Percentiles rank a stretch among this genome's conserved stretches.
phyloP scores from a whole-genome alignment of 2,888 invertebrate species.

The Aplocera efformata region DNA sequence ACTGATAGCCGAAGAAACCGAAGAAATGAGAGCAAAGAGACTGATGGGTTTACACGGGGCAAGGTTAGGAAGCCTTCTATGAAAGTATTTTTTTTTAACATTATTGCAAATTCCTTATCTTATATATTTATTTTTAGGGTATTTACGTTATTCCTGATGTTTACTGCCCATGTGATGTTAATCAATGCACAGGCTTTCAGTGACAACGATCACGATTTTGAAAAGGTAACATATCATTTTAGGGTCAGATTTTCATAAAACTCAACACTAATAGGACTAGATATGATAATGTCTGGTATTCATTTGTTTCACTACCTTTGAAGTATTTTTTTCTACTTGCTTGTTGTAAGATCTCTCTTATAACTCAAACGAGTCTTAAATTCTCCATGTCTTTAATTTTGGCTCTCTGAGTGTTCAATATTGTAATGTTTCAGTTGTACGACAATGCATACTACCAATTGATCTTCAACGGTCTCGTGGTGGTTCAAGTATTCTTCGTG shows the following conservation, averaged over 20 bases:
- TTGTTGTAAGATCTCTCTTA: too few relatives aligned
- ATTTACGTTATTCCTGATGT: constrained; percentile 22
- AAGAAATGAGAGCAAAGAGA: constrained; percentile 27
- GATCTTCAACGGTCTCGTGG: constrained; percentile 36
- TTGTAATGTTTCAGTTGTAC: constrained; percentile 27
- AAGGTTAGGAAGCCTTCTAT: too few relatives aligned
- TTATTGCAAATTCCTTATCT: too few relatives aligned
- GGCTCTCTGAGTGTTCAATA: neutral
- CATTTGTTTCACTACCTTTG: too few relatives aligned
- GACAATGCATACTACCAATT: constrained; percentile 33
- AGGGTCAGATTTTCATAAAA: too few relatives aligned
- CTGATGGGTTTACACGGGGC: constrained; percentile 37
- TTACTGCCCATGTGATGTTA: constrained; percentile 28
- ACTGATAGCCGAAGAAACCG: constrained; percentile 23
- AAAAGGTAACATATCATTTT: too few relatives aligned
- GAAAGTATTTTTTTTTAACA: too few relatives aligned
- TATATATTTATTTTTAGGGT: constrained; percentile 11
- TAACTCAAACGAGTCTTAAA: too few relatives aligned
- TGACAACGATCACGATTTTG: constrained; percentile 34
- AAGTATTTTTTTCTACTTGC: too few relatives aligned
- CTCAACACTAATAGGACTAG: too few relatives aligned
- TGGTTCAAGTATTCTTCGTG: constrained; percentile 42
- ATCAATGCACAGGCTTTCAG: constrained; percentile 24
- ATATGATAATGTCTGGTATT: too few relatives aligned
- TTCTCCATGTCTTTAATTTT: neutral